phyloP scores from a whole-genome alignment of 2,113 vertebrate species.

The Ophthalmolycus amberensis region DNA sequence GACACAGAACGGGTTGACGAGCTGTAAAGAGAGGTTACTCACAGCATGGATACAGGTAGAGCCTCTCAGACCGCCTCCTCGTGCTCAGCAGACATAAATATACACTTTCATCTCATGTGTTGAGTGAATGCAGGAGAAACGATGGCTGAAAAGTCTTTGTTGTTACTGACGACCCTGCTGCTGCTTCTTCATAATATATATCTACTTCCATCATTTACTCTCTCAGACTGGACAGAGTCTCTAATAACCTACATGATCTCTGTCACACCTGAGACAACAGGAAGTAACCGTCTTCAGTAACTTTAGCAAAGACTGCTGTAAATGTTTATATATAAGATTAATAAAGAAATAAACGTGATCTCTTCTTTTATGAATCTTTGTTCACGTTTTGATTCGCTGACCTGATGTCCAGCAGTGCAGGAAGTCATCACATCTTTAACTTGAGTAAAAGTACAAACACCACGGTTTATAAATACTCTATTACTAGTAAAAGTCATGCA shows the following conservation, averaged over 20 bases:
- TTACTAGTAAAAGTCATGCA: background rate
- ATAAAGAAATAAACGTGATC: conserved; percentile 52
- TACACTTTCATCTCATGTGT: background rate
- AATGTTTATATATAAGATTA: conserved; percentile 70
- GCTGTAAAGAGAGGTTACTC: background rate
- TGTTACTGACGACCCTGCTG: conserved; percentile 44
- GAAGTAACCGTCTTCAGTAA: conserved; percentile 33
- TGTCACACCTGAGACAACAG: conserved; percentile 17
- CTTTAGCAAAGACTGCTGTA: conserved; percentile 46
- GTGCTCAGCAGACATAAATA: background rate
- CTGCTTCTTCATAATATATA: conserved; percentile 24
- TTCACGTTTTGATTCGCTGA: background rate
- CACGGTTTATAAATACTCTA: background rate
- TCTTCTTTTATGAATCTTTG: background rate
- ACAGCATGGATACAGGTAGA: background rate
- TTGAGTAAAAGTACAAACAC: background rate
- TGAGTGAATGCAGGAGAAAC: conserved; percentile 34
- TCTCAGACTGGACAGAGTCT: conserved; percentile 29
- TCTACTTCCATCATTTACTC: conserved; percentile 14
- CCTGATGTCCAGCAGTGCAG: background rate
- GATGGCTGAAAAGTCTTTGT: background rate
- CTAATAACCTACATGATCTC: background rate
- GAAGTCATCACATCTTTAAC: background rate
- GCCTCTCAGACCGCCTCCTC: background rate
- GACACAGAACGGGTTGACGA: background rate